Percentiles rank a stretch among this genome's conserved stretches.
These are phyloP conservation scores for Tholera decimalis DNA, from an alignment of 2,888 invertebrate genomes.

Conservation along the genomic window DNA sequence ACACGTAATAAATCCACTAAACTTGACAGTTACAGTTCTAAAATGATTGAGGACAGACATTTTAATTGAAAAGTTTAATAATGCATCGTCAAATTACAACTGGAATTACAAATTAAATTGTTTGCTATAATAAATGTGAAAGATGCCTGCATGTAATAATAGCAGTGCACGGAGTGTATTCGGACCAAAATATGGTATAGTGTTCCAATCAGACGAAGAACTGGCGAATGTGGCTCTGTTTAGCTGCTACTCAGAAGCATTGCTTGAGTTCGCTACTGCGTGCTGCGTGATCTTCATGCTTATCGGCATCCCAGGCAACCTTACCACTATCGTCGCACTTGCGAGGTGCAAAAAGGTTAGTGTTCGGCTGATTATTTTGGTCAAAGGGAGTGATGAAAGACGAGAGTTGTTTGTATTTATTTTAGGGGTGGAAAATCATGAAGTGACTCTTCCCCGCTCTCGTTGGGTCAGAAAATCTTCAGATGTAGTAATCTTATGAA, in stretches of 20 bases:
- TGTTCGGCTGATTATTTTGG: slow-evolving; percentile 8
- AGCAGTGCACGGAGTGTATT: not conserved
- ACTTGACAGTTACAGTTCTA: slow-evolving; percentile 23
- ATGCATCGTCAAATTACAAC: slow-evolving; percentile 8
- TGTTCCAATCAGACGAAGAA: slow-evolving; percentile 71
- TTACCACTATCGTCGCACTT: slow-evolving; percentile 94
- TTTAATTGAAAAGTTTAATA: not conserved
- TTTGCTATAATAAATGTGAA: not conserved
- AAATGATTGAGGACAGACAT: slow-evolving; percentile 14
- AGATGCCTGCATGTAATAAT: slow-evolving; percentile 17
- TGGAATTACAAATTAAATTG: not conserved
- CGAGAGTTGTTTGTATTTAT: not conserved
- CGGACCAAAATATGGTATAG: no score
- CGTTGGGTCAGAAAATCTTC: no score
- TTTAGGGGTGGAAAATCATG: no score
- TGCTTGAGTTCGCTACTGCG: slow-evolving; percentile 93
- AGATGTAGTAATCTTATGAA: no score
- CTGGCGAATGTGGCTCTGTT: slow-evolving; percentile 89
- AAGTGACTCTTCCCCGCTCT: no score
- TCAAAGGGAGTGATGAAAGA: not conserved
- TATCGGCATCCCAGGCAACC: slow-evolving; percentile 95
- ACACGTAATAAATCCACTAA: not conserved
- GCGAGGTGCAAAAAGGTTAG: slow-evolving; percentile 94
- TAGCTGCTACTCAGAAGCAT: slow-evolving; percentile 92
- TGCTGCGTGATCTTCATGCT: slow-evolving; percentile 94